These are phyloP conservation scores for Decapterus maruadsi DNA, from an alignment of 2,797 vertebrate species.

Conservation along the genomic window DNA sequence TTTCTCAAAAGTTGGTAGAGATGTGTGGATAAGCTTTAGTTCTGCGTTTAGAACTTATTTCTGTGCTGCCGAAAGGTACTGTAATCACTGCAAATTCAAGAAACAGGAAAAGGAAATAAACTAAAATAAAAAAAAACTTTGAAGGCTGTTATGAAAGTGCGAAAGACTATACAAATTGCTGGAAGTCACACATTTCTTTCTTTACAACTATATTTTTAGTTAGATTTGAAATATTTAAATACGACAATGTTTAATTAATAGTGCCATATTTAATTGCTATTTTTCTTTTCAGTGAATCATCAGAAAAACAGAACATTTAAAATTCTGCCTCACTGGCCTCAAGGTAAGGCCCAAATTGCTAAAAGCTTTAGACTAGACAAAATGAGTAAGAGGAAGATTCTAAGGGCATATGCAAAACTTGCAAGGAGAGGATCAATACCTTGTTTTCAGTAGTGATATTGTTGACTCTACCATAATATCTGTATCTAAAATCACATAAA, in stretches of 20 bases:
- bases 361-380: neutral
- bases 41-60: neutral
- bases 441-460: constrained; percentile 8
- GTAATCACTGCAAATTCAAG: neutral
- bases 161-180: neutral
- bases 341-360: constrained; percentile 26
- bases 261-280: constrained; percentile 17
- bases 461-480: neutral
- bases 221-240: constrained; percentile 26
- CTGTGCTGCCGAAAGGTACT: neutral
- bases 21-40: neutral
- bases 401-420: neutral
- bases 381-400: neutral
- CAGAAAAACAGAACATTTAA: constrained; percentile 30
- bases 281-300: constrained; percentile 9
- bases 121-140: too few species aligned
- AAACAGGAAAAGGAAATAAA: constrained; percentile 5
- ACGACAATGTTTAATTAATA: constrained; percentile 14
- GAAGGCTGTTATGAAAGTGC: neutral
- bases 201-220: neutral
- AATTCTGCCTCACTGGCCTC: constrained; percentile 19
- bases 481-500: constrained; percentile 20
- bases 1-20: neutral
- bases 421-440: neutral
- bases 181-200: neutral